phyloP scores from a whole-genome alignment of 1,140 invertebrate genomes.

The Goniozus legneri region DNA sequence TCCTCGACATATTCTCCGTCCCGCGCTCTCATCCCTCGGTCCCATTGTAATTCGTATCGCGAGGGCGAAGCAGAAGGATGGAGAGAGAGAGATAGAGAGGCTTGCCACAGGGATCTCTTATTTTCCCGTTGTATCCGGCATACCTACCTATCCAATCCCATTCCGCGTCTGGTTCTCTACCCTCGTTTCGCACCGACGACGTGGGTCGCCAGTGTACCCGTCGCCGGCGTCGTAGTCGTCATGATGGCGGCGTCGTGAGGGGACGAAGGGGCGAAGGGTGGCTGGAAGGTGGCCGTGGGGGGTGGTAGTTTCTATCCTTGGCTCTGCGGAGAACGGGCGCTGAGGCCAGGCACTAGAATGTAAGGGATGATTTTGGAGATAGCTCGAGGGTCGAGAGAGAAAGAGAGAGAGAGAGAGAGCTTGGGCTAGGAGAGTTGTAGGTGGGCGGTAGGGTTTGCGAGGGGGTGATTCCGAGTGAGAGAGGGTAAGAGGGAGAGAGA shows the following conservation, averaged over 20 bases:
- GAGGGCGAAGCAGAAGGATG: constrained; percentile 13
- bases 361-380: constrained; percentile 57
- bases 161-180: constrained; percentile 23
- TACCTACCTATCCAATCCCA: constrained; percentile 27
- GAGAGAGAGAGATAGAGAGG: constrained; percentile 9
- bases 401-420: too few species aligned
- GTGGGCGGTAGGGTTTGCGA: constrained; percentile 24
- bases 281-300: too few species aligned
- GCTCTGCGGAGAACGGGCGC: constrained; percentile 42
- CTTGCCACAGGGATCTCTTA: constrained; percentile 38
- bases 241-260: too few species aligned
- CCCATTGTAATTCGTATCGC: constrained; percentile 42
- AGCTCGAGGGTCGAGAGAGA: constrained; percentile 51
- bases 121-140: constrained; percentile 42
- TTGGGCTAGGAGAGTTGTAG: constrained; percentile 35
- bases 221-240: constrained; percentile 12
- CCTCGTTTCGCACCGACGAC: constrained; percentile 18
- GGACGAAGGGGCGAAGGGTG: too few species aligned
- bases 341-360: constrained; percentile 38
- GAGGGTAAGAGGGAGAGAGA: too few species aligned
- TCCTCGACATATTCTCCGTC: too few species aligned
- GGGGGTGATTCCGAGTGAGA: constrained; percentile 54
- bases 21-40: too few species aligned
- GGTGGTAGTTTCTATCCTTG: too few species aligned
- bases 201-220: constrained; percentile 9